Base-by-base conservation (phyloP, 2,888 invertebrate species). In the Synanthedon vespiformis region DNA sequence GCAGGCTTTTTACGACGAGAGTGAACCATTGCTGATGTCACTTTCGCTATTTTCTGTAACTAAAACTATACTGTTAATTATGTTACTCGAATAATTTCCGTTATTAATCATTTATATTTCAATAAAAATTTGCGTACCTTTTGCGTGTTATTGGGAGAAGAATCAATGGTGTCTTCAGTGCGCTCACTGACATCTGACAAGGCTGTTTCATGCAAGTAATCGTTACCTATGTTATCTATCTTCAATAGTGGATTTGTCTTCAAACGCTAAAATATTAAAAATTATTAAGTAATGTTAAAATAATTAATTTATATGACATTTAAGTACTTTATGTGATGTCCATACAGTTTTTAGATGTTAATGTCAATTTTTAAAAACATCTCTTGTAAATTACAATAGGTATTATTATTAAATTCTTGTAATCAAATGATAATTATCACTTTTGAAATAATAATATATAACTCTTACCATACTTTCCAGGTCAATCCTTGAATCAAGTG, bases 11-110 rank as follows among this genome's bases (percentile, higher is more conserved):
- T 87, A 14, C 75, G 69, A 27, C 79, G 75, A 12, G 77, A 70
- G 55, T 87, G 87, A n/a, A 87, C 79, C 69, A 87, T 74, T 6
- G 87, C 87, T 27, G 87, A 79, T 58, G 82, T 76, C 2, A 86
- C 72, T 54, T 74, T 65, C 54, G 76, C 82, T 49, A 72, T 57
- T 61, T 81, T 81, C 79, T 85, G 84, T 59, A 85, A 85, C 76
- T 79, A 56, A 56, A 54, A 56, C 10, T 27, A 50, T 14, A 41
- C 40, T 51, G 14, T 18, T 51, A 41, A 13, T 13, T 0, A 34
- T 34, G 10, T 34, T 34, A 8, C 22, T 22, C 22, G 22, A 5
- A 22, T 34, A 34, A 34, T 34, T 34, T 44, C n/a, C 6, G 14
- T 6, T 14, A 44, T 13, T 44, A 44, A 13, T 12, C 13, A 44